phyloP scores from a whole-genome alignment of 2,888 invertebrate species.

The Drosophila anceps region DNA sequence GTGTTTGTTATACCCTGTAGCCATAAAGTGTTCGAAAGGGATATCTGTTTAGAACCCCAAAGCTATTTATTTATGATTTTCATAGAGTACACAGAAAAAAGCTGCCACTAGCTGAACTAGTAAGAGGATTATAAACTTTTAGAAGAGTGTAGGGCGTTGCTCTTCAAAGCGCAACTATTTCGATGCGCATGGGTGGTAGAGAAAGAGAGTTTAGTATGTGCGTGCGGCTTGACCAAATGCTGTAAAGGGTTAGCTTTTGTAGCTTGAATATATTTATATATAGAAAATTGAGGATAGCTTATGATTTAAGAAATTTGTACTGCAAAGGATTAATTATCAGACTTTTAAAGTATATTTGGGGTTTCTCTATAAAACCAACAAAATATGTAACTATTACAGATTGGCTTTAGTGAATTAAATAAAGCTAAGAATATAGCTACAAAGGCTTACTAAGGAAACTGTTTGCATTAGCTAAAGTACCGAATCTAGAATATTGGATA shows the following conservation, averaged over 20 bases:
- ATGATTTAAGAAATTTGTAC: too few species aligned
- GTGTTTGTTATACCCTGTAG: conserved; percentile 36
- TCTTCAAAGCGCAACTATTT: not conserved
- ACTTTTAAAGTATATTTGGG: too few species aligned
- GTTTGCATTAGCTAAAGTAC: too few species aligned
- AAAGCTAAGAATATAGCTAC: too few species aligned
- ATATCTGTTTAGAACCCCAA: conserved; percentile 3
- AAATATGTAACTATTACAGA: not conserved
- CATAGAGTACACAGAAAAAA: not conserved
- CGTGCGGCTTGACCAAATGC: not conserved
- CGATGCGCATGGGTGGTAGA: not conserved
- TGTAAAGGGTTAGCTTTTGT: not conserved
- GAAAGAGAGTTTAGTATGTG: not conserved
- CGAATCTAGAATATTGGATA: not conserved
- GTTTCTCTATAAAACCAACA: not conserved
- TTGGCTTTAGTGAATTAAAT: too few species aligned
- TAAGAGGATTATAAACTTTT: conserved; percentile 4
- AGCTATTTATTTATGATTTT: conserved; percentile 12
- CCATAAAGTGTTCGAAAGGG: conserved; percentile 2
- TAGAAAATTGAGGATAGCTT: too few species aligned
- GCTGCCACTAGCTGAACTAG: not conserved
- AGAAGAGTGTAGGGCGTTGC: not conserved
- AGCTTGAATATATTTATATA: not conserved
- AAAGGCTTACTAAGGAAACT: too few species aligned
- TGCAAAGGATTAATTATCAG: not conserved